Evolutionary conservation across 1,140 invertebrate genomes (phyloP).

Genomic region (Danaus melanippus): DNA sequence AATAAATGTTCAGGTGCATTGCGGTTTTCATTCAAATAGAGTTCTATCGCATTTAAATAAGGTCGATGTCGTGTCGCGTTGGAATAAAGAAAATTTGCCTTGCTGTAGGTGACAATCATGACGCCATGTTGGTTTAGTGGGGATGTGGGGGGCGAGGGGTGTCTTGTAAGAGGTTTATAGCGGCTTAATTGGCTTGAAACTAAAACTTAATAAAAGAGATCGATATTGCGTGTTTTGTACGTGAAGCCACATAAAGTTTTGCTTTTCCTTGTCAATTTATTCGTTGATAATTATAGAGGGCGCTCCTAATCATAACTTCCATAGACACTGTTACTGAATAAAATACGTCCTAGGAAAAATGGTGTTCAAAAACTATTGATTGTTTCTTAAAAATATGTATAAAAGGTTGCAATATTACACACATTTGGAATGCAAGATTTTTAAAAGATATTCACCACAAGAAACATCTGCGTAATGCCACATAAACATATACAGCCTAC

Average conservation of each 20-base stretch:
- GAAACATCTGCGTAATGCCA: too few species aligned
- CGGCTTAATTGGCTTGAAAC: conserved; percentile 57
- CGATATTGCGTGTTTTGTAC: conserved; percentile 52
- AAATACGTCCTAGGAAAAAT: too few species aligned
- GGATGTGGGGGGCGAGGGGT: conserved; percentile 44
- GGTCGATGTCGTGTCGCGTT: conserved; percentile 19
- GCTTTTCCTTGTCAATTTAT: conserved; percentile 19
- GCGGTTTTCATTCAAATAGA: conserved; percentile 11
- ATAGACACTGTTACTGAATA: too few species aligned
- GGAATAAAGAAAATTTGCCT: conserved; percentile 34
- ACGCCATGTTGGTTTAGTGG: conserved; percentile 66
- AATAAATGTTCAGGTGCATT: conserved; percentile 58
- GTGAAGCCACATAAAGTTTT: conserved; percentile 34
- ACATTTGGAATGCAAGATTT: too few species aligned
- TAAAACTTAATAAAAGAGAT: conserved; percentile 54
- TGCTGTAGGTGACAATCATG: conserved; percentile 62
- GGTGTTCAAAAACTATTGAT: too few species aligned
- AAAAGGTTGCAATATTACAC: too few species aligned
- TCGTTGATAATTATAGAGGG: too few species aligned
- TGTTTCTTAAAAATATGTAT: too few species aligned
- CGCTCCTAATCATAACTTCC: too few species aligned
- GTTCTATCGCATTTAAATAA: conserved; percentile 26
- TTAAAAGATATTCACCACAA: too few species aligned
- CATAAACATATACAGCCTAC: too few species aligned
- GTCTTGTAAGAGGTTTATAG: conserved; percentile 59